Base-by-base conservation (phyloP, 1,140 invertebrate species). In the Neuroterus valhalla region DNA sequence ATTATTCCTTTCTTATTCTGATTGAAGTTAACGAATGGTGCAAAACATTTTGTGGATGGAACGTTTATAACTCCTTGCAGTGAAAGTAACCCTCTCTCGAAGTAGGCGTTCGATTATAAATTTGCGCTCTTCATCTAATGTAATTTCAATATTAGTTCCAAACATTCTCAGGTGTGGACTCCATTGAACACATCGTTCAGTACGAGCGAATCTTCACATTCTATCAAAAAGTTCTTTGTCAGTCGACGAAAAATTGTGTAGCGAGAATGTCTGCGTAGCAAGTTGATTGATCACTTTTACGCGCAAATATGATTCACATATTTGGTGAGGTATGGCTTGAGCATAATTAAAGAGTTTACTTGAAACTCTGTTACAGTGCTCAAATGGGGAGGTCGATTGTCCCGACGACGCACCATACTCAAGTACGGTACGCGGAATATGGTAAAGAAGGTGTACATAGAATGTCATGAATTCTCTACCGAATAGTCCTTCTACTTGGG, bases 381-480 rank as follows among this genome's bases (percentile, higher is more conserved):
- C 81, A 67, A 74, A 84, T n/a, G 77, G 78, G 71, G 81, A 84
- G 3, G 79, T 72, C 0, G 80, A 83, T 67, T 70, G 78, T 8
- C 62, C 68, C 72, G 74, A 83, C 3, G 80, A 46, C 3, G 82
- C 74, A 15, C 80, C 80, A 71, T 71, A 79, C 10, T 72, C 71
- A 23, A 42, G 23, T 17, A 83, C 80, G 46, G 38, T 72, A 21
- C 38, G 31, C 12, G 76, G 44, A 12, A 76, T 55, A 45, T 83
- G 78, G 0, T 74, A 12, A 1, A 83, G 26, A 12, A 80, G 44
- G 72, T 83, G 80, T 6, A 74, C 19, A 52, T 82, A 82, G 43
- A 70, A 82, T 44, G 70, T 78, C 68, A 79, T 78, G 46, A 62
- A 69, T 68, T 77, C 62, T 48, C 23, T 17, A 17, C 78, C 75